Evolutionary conservation across 2,888 invertebrate genomes (phyloP).

Genomic region (Hemistola chrysoprasaria): DNA sequence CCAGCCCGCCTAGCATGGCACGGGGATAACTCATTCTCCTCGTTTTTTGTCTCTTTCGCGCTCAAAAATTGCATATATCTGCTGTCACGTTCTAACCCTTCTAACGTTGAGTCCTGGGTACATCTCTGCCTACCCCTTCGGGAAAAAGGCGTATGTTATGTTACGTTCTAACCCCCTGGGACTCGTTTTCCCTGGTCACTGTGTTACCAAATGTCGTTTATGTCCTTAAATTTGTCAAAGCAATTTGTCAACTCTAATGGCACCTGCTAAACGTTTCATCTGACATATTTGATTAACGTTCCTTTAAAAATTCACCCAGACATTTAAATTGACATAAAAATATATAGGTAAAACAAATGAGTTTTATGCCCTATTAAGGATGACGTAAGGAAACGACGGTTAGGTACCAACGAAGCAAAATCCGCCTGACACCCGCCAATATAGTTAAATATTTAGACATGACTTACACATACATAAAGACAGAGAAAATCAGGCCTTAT

Average conservation of each 20-base stretch:
- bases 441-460: conserved; percentile 51
- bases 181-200: too few species aligned
- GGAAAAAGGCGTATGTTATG: too few species aligned
- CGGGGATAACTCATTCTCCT: too few species aligned
- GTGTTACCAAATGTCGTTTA: conserved; percentile 1
- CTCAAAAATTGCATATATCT: too few species aligned
- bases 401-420: conserved; percentile 48
- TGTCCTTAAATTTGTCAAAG: conserved; percentile 12
- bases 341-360: conserved; percentile 20
- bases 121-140: too few species aligned
- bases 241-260: conserved; percentile 3
- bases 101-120: too few species aligned
- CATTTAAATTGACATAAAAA: conserved; percentile 16
- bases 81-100: too few species aligned
- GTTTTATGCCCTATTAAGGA: conserved; percentile 43
- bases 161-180: too few species aligned
- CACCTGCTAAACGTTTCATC: conserved; percentile 10
- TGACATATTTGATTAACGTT: conserved; percentile 17
- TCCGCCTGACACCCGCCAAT: conserved; percentile 55
- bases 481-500: conserved; percentile 30
- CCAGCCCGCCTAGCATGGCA: too few species aligned
- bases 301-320: conserved; percentile 14
- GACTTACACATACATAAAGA: conserved; percentile 15
- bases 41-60: too few species aligned
- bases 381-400: conserved; percentile 51